Evolutionary conservation across 2,888 invertebrate genomes (phyloP).

Genomic region (Drosophila birchii): DNA sequence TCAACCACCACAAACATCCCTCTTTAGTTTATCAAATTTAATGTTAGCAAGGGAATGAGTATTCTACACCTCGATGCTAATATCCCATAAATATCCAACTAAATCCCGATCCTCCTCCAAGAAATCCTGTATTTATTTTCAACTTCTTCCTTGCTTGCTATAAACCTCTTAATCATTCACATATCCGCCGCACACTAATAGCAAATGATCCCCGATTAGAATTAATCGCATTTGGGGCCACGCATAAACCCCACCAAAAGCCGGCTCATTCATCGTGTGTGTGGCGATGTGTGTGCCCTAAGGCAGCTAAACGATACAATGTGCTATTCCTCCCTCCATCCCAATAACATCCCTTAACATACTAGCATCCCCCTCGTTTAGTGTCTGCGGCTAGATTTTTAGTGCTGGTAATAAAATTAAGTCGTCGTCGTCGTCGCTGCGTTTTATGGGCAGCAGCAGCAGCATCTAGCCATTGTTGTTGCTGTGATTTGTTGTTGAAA

Average conservation of each 20-base stretch:
- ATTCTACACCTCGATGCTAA: not conserved
- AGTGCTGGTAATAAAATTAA: constrained; percentile 78
- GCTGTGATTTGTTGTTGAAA: constrained; percentile 51
- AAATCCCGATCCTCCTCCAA: not conserved
- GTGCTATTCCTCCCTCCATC: constrained; percentile 15
- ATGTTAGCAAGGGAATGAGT: no score
- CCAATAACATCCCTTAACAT: constrained; percentile 1
- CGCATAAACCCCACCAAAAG: constrained; percentile 32
- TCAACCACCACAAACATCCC: no score
- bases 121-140: not conserved
- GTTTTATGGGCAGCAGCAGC: constrained; percentile 62
- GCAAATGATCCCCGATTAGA: constrained; percentile 27
- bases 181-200: not conserved
- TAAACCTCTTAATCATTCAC: not conserved
- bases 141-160: not conserved
- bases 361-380: constrained; percentile 33
- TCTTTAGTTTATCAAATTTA: no score
- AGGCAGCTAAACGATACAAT: constrained; percentile 61
- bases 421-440: constrained; percentile 75
- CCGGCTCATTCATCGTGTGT: constrained; percentile 6
- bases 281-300: constrained; percentile 25
- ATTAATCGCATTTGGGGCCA: constrained; percentile 24
- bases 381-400: constrained; percentile 77
- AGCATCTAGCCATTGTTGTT: constrained; percentile 50
- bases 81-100: not conserved